Evolutionary conservation across 2,888 invertebrate genomes (phyloP), one percentile per base, ranked within the genome.

Genomic region (Drosophila gaucha): DNA sequence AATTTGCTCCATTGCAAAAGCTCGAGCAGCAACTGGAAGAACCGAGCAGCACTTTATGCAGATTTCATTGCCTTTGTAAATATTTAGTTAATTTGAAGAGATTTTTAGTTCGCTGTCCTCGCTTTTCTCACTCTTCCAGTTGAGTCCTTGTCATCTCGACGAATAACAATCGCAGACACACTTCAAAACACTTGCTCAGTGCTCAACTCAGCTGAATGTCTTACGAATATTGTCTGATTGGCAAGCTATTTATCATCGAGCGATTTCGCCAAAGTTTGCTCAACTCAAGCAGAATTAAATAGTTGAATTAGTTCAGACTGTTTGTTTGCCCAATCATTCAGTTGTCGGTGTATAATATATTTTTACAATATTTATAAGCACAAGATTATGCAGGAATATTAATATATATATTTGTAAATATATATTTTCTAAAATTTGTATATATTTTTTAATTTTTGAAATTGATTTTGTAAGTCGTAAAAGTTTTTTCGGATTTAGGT

Each of bases 1-100:
- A 82, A 85, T 85, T 85, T 83, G 78, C 75, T 59, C 50, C 66
- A 78, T 68, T 71, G 71, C 74, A 70, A 46, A 62, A 44, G 36
- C 52, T 26, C 24, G 26, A 2, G 22, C n/a, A 41, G 41, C 43
- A 66, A 77, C 36, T 36, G 56, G 51, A 73, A 55, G 46, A 72
- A 73, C 72, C 67, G 28, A 63, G n/a, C n/a, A 60, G 66, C 76
- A 73, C 64, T 76, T 78, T 79, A 79, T 79, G 72, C 75, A 60
- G 75, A 70, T 80, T 75, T 62, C 66, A 72, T 73, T 64, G 79
- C 71, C 69, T 80, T 72, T 70, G 80, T 74, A 83, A 84, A 84
- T 84, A 84, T 84, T 84, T 84, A 83, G 78, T 78, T 80, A 78
- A 75, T 82, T 85, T 71, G 44, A 51, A 44, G 22, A 67, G 79